A percentile compares a stretch with the other conserved stretches of the same genome.
These are phyloP conservation scores for Andrena bicolor DNA, from an alignment of 2,888 invertebrate genomes.

Conservation along the genomic window DNA sequence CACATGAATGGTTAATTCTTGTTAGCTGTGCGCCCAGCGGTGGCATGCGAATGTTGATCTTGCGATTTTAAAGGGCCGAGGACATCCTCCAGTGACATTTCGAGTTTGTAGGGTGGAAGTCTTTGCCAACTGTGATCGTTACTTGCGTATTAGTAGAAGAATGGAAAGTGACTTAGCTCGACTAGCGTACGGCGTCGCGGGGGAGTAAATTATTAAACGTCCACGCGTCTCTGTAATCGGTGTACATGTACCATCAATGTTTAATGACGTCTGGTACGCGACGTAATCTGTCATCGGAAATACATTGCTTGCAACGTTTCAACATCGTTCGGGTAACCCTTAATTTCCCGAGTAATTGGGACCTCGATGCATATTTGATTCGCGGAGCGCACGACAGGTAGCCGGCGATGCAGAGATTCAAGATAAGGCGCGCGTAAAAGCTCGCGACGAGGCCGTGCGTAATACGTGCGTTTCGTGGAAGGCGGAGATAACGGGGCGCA, in stretches of 20 bases:
- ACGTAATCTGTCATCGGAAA: conserved; percentile 54
- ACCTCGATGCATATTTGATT: conserved; percentile 46
- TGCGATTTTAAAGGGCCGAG: neutral
- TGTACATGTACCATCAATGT: conserved; percentile 50
- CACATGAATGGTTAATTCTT: conserved; percentile 24
- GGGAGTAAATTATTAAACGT: neutral
- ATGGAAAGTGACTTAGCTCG: no score
- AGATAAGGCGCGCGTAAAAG: conserved; percentile 62
- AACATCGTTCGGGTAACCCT: conserved; percentile 7
- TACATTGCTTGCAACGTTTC: conserved; percentile 44
- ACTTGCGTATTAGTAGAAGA: no score
- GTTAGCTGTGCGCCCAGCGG: neutral
- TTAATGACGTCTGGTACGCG: conserved; percentile 37
- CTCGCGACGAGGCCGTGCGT: conserved; percentile 36
- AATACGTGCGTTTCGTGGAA: conserved; percentile 50
- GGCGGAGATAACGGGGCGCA: conserved; percentile 45
- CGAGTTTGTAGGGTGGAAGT: neutral
- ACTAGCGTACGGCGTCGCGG: neutral
- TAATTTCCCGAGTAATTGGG: conserved; percentile 43
- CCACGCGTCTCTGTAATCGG: conserved; percentile 29
- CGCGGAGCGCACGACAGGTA: conserved; percentile 46
- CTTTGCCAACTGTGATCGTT: no score
- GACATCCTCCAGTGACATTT: neutral
- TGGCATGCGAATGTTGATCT: neutral
- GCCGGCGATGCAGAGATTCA: conserved; percentile 35